Percentiles rank a stretch among this genome's conserved stretches.
phyloP scores from a whole-genome alignment of 2,113 vertebrate species.

The Pogona vitticeps region DNA sequence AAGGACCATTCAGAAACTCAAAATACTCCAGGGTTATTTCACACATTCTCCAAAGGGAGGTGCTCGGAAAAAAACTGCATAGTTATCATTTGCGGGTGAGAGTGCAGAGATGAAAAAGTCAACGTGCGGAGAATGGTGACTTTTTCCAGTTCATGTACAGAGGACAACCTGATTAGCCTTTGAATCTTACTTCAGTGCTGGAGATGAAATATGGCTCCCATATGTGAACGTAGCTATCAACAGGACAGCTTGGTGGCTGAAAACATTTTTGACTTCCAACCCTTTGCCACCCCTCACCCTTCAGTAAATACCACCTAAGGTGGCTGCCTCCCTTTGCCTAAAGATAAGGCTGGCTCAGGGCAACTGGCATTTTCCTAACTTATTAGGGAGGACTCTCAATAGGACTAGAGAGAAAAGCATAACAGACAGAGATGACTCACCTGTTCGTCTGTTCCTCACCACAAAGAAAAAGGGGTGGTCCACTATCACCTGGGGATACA shows the following conservation, averaged over 20 bases:
- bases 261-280: background rate
- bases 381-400: background rate
- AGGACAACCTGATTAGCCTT: background rate
- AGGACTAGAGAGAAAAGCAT: background rate
- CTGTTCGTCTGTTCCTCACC: conserved; percentile 91
- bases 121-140: background rate
- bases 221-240: background rate
- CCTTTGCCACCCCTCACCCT: background rate
- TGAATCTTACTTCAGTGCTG: background rate
- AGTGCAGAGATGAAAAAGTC: background rate
- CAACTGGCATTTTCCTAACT: background rate
- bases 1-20: background rate
- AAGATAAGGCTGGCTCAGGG: too few relatives aligned
- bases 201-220: background rate
- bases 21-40: background rate
- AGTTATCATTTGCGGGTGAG: background rate
- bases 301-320: background rate
- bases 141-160: background rate
- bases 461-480: conserved; percentile 98
- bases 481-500: conserved; percentile 96
- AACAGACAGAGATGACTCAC: conserved; percentile 72
- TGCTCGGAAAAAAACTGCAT: background rate
- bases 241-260: background rate
- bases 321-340: background rate
- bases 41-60: too few relatives aligned